Conservation (phyloP, 2,797 vertebrate genomes). For the Aulostomus chinensis region DNA sequence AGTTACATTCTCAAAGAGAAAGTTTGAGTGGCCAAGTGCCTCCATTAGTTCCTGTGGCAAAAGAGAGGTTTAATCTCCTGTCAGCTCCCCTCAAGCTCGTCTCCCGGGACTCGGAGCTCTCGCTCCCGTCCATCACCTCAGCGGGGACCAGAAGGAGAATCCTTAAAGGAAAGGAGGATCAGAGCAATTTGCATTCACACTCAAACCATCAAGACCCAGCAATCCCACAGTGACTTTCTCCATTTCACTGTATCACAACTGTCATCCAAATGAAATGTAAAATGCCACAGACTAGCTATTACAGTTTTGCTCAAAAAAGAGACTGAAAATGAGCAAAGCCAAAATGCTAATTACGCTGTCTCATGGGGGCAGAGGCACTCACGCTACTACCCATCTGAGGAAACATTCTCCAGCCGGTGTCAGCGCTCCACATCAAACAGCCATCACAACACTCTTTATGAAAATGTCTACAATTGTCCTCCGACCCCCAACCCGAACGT, state of each 20-base stretch:
- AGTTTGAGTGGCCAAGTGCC: no score
- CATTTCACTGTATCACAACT: slow-evolving; percentile 49
- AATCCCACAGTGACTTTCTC: slow-evolving; percentile 59
- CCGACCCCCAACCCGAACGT: background rate
- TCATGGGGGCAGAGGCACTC: slow-evolving; percentile 16
- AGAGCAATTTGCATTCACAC: slow-evolving; percentile 72
- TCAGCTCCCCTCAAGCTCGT: slow-evolving; percentile 62
- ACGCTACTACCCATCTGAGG: slow-evolving; percentile 24
- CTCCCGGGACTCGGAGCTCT: slow-evolving; percentile 57
- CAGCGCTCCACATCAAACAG: slow-evolving; percentile 49
- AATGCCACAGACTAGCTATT: slow-evolving; percentile 53
- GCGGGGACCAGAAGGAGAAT: slow-evolving; percentile 59
- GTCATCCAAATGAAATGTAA: slow-evolving; percentile 42
- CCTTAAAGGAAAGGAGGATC: slow-evolving; percentile 66
- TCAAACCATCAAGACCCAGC: slow-evolving; percentile 61
- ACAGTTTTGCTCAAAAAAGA: no score
- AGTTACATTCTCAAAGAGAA: no score
- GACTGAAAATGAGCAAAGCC: slow-evolving; percentile 35
- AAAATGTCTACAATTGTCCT: slow-evolving; percentile 13
- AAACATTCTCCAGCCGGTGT: slow-evolving; percentile 32
- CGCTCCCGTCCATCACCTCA: slow-evolving; percentile 72
- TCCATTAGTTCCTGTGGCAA: no score
- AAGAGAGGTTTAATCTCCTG: slow-evolving; percentile 67
- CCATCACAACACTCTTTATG: slow-evolving; percentile 6
- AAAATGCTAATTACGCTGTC: slow-evolving; percentile 51